Evolutionary conservation across 2,797 vertebrate species (phyloP).

Genomic region (Brachyalestes nurse): DNA sequence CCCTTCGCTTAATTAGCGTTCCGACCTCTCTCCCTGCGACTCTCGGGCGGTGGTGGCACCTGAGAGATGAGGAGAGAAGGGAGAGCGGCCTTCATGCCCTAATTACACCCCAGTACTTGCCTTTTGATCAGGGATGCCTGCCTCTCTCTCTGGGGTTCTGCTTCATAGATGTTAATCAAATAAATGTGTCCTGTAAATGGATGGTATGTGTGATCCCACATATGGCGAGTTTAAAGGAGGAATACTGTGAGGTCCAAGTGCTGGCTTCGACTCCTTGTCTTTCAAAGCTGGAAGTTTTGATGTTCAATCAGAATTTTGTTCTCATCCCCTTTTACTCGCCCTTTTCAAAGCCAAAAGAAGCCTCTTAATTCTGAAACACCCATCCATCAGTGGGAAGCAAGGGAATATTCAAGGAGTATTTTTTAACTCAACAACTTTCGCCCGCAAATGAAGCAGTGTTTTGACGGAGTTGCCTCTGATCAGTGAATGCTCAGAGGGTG

Average conservation of each 20-base stretch:
- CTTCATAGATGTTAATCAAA: slow-evolving; percentile 72
- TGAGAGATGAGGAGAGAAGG: slow-evolving; percentile 41
- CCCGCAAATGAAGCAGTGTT: slow-evolving; percentile 47
- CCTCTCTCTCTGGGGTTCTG: slow-evolving; percentile 58
- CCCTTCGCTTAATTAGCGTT: slow-evolving; percentile 55
- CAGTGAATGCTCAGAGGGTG: slow-evolving; percentile 54
- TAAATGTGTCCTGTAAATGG: slow-evolving; percentile 69
- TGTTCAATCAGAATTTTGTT: slow-evolving; percentile 55
- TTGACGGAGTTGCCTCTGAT: slow-evolving; percentile 62
- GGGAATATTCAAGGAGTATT: slow-evolving; percentile 63
- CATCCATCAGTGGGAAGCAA: slow-evolving; percentile 59
- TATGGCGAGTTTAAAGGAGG: slow-evolving; percentile 59
- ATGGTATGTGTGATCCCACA: slow-evolving; percentile 65
- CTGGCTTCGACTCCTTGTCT: slow-evolving; percentile 59
- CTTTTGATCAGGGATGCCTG: slow-evolving; percentile 66
- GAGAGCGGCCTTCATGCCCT: slow-evolving; percentile 54
- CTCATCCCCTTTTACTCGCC: slow-evolving; percentile 32
- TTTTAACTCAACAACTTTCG: slow-evolving; percentile 44
- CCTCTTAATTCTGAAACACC: slow-evolving; percentile 63
- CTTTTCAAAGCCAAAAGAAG: slow-evolving; percentile 62
- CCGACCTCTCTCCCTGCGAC: slow-evolving; percentile 42
- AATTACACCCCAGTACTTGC: slow-evolving; percentile 59
- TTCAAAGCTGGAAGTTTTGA: slow-evolving; percentile 69
- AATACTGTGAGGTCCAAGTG: slow-evolving; percentile 60
- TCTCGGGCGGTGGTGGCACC: slow-evolving; percentile 50